phyloP scores from a whole-genome alignment of 2,113 vertebrate genomes.

The Myotis lucifugus region DNA sequence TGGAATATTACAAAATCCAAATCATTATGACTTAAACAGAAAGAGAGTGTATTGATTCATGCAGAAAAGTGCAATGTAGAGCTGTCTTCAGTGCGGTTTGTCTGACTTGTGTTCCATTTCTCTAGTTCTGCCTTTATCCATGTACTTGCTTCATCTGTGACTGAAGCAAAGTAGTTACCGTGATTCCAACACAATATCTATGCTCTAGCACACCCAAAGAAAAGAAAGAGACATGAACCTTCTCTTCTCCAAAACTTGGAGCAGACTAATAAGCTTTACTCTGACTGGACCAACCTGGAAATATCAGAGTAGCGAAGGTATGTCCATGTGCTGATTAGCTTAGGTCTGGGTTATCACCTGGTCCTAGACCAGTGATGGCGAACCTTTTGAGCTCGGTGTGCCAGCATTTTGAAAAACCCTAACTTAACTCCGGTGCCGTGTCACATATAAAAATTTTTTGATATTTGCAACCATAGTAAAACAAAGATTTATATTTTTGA shows the following conservation, averaged over 20 bases:
- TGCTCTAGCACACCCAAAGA: not conserved
- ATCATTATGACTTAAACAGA: not conserved
- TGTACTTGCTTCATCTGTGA: not conserved
- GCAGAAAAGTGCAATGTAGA: not conserved
- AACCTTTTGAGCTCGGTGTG: too few relatives aligned
- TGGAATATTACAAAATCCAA: slow-evolving; percentile 23
- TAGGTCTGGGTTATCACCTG: not conserved
- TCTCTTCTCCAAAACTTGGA: not conserved
- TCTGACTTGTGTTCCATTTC: not conserved
- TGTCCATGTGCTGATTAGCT: not conserved
- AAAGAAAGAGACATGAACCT: not conserved
- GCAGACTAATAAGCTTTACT: not conserved
- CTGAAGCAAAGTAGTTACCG: not conserved
- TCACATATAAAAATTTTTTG: too few relatives aligned
- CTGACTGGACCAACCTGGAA: not conserved
- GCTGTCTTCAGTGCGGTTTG: not conserved
- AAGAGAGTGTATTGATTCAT: not conserved
- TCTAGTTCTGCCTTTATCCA: not conserved
- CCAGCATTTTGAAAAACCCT: too few relatives aligned
- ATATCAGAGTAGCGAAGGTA: not conserved
- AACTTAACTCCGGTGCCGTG: too few relatives aligned
- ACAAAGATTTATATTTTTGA: too few relatives aligned
- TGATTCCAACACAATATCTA: not conserved
- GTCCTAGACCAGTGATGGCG: not conserved
- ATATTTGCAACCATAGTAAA: too few relatives aligned